Conservation (phyloP, 2,797 vertebrate genomes). For the Columba guinea region DNA sequence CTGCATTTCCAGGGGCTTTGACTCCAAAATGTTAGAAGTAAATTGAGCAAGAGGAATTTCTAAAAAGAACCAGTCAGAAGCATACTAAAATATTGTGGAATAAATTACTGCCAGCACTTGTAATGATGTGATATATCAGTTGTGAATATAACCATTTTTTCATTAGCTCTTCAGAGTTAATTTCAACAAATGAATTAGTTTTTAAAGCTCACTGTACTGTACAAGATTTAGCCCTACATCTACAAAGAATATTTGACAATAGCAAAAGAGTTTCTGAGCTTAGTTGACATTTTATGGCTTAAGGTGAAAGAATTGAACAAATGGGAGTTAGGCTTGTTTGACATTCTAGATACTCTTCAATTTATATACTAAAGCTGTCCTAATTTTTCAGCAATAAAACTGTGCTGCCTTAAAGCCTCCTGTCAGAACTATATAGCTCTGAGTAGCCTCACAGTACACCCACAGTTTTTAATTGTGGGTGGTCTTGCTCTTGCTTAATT, state of each 20-base stretch:
- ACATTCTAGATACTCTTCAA: not conserved
- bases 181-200: constrained; percentile 57
- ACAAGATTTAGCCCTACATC: constrained; percentile 18
- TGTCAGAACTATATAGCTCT: not conserved
- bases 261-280: constrained; percentile 1
- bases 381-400: not conserved
- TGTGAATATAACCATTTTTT: constrained; percentile 45
- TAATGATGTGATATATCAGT: constrained; percentile 43
- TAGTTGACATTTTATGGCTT: constrained; percentile 21
- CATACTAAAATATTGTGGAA: constrained; percentile 4
- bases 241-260: constrained; percentile 25
- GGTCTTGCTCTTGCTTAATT: not conserved
- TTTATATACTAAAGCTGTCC: not conserved
- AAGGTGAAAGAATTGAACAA: constrained; percentile 41
- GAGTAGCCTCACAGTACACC: not conserved
- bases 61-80: not conserved
- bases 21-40: not conserved
- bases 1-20: not conserved
- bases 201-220: constrained; percentile 52
- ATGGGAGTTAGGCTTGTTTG: not conserved
- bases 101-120: constrained; percentile 24
- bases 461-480: not conserved
- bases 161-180: constrained; percentile 54
- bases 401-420: not conserved
- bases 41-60: constrained; percentile 1